These are phyloP conservation scores for Dicranocentrus wangi DNA, from an alignment of 2,888 invertebrate species.

Conservation along the genomic window DNA sequence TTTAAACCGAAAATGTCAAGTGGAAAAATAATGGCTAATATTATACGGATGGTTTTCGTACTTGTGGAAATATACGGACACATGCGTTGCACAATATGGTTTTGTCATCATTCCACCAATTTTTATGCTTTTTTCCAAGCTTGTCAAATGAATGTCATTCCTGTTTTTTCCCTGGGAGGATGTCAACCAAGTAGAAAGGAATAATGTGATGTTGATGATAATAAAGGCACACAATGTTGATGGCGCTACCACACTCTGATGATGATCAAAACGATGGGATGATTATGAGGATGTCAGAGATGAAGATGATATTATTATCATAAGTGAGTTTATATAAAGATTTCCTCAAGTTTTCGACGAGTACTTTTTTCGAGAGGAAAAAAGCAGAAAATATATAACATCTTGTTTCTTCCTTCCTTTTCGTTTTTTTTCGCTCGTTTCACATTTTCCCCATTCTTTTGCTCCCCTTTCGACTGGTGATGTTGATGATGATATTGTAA, in stretches of 20 bases:
- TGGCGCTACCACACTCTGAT: not conserved
- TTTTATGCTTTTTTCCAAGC: no score
- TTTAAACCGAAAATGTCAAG: no score
- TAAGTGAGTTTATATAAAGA: slow-evolving; percentile 14
- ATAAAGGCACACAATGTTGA: slow-evolving; percentile 3
- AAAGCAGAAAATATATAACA: not conserved
- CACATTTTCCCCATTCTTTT: slow-evolving; percentile 33
- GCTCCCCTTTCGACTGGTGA: slow-evolving; percentile 7
- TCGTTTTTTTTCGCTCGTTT: not conserved
- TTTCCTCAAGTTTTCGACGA: not conserved
- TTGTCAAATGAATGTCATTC: not conserved
- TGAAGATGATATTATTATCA: slow-evolving; percentile 14
- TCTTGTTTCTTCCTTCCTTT: slow-evolving; percentile 24
- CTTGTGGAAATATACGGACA: no score
- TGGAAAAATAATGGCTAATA: no score
- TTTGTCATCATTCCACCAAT: no score
- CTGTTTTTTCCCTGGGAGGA: not conserved
- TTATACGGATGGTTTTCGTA: no score
- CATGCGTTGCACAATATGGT: no score
- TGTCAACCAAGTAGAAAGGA: not conserved
- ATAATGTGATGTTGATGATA: not conserved
- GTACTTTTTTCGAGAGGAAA: not conserved
- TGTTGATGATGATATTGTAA: slow-evolving; percentile 20
- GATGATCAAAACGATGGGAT: not conserved
- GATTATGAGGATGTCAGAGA: slow-evolving; percentile 16